Percentiles rank a stretch among this genome's conserved stretches.
Evolutionary conservation across 2,888 invertebrate species (phyloP).

Genomic region (Drosophila differens): DNA sequence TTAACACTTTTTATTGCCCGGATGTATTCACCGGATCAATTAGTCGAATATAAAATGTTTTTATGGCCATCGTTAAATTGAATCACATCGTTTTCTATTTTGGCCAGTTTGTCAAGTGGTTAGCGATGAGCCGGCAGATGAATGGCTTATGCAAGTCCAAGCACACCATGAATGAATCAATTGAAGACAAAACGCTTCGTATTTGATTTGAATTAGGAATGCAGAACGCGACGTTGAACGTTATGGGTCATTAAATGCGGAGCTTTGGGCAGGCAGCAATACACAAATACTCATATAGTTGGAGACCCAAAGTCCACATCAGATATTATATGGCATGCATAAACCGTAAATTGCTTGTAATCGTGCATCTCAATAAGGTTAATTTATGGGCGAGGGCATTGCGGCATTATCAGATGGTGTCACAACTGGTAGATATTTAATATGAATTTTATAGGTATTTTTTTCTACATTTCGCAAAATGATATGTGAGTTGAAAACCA

Average conservation of each 20-base stretch:
- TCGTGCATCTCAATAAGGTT: conserved; percentile 73
- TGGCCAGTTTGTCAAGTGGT: conserved; percentile 50
- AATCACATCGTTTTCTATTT: conserved; percentile 51
- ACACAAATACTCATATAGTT: not conserved
- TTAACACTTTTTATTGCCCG: conserved; percentile 61
- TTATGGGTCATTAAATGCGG: conserved; percentile 74
- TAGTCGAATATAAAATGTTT: conserved; percentile 64
- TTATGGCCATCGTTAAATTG: conserved; percentile 60
- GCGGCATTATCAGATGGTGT: conserved; percentile 71
- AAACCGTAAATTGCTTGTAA: conserved; percentile 76
- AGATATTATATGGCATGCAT: conserved; percentile 67
- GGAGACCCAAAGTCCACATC: conserved; percentile 36
- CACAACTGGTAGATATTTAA: conserved; percentile 63
- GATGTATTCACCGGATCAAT: conserved; percentile 65
- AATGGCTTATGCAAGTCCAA: conserved; percentile 48
- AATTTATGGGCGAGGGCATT: conserved; percentile 42
- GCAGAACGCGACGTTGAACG: conserved; percentile 52
- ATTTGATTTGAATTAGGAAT: conserved; percentile 44
- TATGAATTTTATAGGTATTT: conserved; percentile 49
- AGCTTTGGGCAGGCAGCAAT: conserved; percentile 37
- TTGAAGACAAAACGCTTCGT: conserved; percentile 15
- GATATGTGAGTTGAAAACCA: conserved; percentile 56
- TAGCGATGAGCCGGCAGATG: conserved; percentile 13
- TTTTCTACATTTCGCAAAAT: conserved; percentile 22
- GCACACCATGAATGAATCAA: conserved; percentile 56